These are phyloP conservation scores for Hydractinia echinata DNA, from an alignment of 30 jellyfish, hydroid and myxozoan genomes.

Conservation along the genomic window DNA sequence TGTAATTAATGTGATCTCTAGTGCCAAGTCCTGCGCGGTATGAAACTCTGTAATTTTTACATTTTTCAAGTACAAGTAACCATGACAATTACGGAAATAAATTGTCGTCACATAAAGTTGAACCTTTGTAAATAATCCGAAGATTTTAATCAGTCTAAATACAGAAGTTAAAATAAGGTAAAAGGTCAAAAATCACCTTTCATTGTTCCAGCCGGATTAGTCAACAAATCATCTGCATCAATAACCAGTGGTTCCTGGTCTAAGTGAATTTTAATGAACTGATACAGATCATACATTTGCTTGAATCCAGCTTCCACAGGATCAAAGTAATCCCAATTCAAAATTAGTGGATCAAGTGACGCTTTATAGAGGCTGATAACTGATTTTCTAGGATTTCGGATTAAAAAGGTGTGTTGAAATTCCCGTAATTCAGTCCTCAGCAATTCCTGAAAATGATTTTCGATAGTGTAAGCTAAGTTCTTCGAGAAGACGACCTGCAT, in stretches of 20 bases:
- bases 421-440: conserved; percentile 31
- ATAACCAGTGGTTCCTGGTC: conserved; percentile 61
- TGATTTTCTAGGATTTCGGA: conserved; percentile 74
- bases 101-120: too few relatives aligned
- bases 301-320: conserved; percentile 56
- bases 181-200: not conserved
- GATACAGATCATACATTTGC: conserved; percentile 39
- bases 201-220: conserved; percentile 71
- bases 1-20: too few relatives aligned
- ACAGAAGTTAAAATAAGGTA: not conserved
- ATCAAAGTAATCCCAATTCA: conserved; percentile 63
- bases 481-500: conserved; percentile 28
- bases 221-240: conserved; percentile 78
- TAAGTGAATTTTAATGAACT: conserved; percentile 26
- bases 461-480: conserved; percentile 53
- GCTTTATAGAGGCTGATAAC: conserved; percentile 60
- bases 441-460: conserved; percentile 39
- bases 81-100: too few relatives aligned
- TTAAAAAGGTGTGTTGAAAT: conserved; percentile 74
- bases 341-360: conserved; percentile 45
- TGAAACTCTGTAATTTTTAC: too few relatives aligned
- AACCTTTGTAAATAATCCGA: too few relatives aligned
- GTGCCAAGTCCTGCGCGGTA: too few relatives aligned
- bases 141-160: too few relatives aligned
- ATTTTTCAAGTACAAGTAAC: too few relatives aligned